Evolutionary conservation across 64 coral and sea anemone species (phyloP).

Genomic region (Exaiptasia diaphana): DNA sequence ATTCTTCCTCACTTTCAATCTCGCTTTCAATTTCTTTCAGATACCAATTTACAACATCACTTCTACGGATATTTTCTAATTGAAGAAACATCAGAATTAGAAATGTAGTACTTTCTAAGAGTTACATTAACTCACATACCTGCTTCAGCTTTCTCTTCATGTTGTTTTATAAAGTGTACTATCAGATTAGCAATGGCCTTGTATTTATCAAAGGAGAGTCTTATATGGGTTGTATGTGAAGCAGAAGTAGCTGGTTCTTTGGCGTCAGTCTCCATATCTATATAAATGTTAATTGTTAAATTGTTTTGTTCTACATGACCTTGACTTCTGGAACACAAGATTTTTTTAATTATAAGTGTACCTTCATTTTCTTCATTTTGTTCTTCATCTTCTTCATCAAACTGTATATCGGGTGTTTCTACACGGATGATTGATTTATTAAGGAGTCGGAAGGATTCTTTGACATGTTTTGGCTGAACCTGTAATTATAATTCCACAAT

Average conservation of each 20-base stretch:
- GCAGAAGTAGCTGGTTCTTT: not conserved
- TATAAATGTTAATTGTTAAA: no score
- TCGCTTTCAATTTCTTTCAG: constrained; percentile 78
- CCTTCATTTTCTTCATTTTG: constrained; percentile 85
- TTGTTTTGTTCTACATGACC: no score
- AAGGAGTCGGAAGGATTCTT: constrained; percentile 90
- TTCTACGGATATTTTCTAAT: constrained; percentile 64
- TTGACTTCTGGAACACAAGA: no score
- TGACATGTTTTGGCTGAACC: constrained; percentile 99
- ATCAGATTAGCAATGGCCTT: constrained; percentile 75
- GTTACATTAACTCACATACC: no score
- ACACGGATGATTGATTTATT: constrained; percentile 99
- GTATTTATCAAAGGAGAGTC: constrained; percentile 79
- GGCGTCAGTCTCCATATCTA: constrained; percentile 54
- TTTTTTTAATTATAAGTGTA: no score
- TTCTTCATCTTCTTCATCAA: constrained; percentile 93
- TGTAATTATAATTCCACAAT: not conserved
- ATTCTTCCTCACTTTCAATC: constrained; percentile 92
- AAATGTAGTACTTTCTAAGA: no score
- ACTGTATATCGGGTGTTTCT: constrained; percentile 97
- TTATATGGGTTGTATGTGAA: constrained; percentile 1
- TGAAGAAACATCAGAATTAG: no score
- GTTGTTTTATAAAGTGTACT: constrained; percentile 40
- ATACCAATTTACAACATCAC: constrained; percentile 91
- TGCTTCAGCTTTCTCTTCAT: constrained; percentile 71